Conservation (phyloP, 2,888 invertebrate genomes). For the Drosophila prolongata region DNA sequence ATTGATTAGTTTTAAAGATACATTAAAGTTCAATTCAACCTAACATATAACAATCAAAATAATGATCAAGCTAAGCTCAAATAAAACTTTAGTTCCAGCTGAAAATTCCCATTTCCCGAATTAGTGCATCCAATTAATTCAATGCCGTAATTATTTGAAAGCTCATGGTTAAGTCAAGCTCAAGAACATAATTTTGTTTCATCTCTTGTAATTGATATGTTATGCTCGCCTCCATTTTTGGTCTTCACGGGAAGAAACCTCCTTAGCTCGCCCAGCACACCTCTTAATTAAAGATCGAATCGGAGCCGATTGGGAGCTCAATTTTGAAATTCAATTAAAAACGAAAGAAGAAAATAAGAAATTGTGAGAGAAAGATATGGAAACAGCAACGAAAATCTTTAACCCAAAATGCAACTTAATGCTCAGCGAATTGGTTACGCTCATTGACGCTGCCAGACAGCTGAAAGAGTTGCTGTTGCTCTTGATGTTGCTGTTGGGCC, state of each 20-base stretch:
- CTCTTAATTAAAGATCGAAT: slow-evolving; percentile 44
- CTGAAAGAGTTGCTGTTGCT: slow-evolving; percentile 35
- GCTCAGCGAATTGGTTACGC: slow-evolving; percentile 68
- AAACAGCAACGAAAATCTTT: slow-evolving; percentile 33
- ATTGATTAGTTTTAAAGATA: no score
- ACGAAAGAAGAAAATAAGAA: slow-evolving; percentile 30
- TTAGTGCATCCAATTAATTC: slow-evolving; percentile 15
- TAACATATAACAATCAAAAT: no score
- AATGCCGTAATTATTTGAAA: slow-evolving; percentile 23
- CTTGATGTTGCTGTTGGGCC: slow-evolving; percentile 35
- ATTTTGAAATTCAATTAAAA: slow-evolving; percentile 56
- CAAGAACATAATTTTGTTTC: slow-evolving; percentile 29
- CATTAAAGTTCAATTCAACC: no score
- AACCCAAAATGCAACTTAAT: slow-evolving; percentile 68
- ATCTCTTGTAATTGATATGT: slow-evolving; percentile 66
- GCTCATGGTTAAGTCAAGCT: slow-evolving; percentile 9
- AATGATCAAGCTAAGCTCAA: not conserved
- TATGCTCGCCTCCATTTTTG: slow-evolving; percentile 41
- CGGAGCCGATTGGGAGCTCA: slow-evolving; percentile 32
- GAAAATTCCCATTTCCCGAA: slow-evolving; percentile 9
- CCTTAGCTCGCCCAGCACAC: slow-evolving; percentile 17
- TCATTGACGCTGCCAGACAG: slow-evolving; percentile 54
- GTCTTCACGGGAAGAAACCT: slow-evolving; percentile 2
- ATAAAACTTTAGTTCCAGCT: not conserved
- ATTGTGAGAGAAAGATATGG: slow-evolving; percentile 34